Base-by-base conservation (phyloP, 53 echinoderm and acorn worm species). In the Glandiceps talaboti region DNA sequence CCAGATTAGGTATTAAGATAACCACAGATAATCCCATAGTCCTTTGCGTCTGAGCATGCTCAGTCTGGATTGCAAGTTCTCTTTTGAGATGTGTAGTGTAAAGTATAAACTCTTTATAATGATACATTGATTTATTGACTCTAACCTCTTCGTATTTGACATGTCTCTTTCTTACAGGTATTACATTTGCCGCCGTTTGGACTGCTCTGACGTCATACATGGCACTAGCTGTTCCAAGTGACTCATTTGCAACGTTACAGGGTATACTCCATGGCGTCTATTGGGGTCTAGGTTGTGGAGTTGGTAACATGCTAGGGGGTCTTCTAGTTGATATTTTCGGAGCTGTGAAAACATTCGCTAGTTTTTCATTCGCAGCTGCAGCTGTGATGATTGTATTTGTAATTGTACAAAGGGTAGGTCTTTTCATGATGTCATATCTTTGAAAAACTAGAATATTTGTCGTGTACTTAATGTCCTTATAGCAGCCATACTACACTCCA, bases 221-320 rank as follows among this genome's bases (percentile, higher is more conserved):
- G 29, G 88, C 79, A 26, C 73, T 79, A 77, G 80, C 90, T 31
- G 84, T 93, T 0, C 88, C 94, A 1, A 29, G 84, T 14, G 75
- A 86, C 72, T 82, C 82, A 27, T 80, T 83, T 26, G 86, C 90
- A 28, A 90, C 90, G 0, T 83, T 88, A 20, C 94, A 93, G 32
- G 94, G 94, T 1, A 73, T 93, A 26, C 86, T 93, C 14, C 84
- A 84, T 1, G 84, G 90, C 1, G 30, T 87, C 27, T 86, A 93
- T 79, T 88, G 88, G 45, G 94, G 94, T 26, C 88, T 93, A 25
- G 94, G 94, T 10, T 82, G 79, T 26, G 90, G 90, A 0, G 25
- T 83, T 14, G 94, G 94, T 29, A 90, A 84, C 30, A 77, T 93
- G 28, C 74, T 83, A 14, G 80, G 88, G 0, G 94, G 94, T 29